Conservation (phyloP, 2,113 vertebrate genomes). For the Indri indri region DNA sequence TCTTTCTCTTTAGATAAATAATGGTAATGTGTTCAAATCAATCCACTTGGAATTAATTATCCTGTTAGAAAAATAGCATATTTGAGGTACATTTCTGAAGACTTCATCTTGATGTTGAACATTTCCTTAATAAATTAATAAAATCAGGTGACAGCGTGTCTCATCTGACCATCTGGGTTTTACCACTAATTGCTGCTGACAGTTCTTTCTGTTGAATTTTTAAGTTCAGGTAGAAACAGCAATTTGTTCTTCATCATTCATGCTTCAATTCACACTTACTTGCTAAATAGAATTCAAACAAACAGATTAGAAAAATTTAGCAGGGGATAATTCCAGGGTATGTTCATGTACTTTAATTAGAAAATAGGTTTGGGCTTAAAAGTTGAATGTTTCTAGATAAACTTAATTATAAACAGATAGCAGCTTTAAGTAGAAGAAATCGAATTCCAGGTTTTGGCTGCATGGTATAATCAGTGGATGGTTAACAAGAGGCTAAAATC, state of each 20-base stretch:
- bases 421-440: neutral
- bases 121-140: constrained; percentile 74
- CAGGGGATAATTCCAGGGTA: neutral
- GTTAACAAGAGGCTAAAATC: neutral
- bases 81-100: constrained; percentile 60
- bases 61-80: constrained; percentile 18
- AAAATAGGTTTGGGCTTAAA: constrained; percentile 21
- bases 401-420: constrained; percentile 35
- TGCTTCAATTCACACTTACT: constrained; percentile 44
- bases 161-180: constrained; percentile 71
- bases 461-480: neutral
- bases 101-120: constrained; percentile 32
- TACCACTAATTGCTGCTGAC: constrained; percentile 69
- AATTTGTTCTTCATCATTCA: constrained; percentile 55
- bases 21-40: constrained; percentile 44
- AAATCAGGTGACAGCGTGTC: constrained; percentile 46
- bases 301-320: constrained; percentile 45
- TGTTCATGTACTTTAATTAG: neutral
- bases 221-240: constrained; percentile 58
- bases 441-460: neutral
- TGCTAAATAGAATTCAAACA: constrained; percentile 34
- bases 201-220: constrained; percentile 67
- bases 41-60: constrained; percentile 63
- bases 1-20: constrained; percentile 60
- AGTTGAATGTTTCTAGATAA: constrained; percentile 38